Conservation (phyloP, 2,797 vertebrate species). For the Peromyscus nudipes region DNA sequence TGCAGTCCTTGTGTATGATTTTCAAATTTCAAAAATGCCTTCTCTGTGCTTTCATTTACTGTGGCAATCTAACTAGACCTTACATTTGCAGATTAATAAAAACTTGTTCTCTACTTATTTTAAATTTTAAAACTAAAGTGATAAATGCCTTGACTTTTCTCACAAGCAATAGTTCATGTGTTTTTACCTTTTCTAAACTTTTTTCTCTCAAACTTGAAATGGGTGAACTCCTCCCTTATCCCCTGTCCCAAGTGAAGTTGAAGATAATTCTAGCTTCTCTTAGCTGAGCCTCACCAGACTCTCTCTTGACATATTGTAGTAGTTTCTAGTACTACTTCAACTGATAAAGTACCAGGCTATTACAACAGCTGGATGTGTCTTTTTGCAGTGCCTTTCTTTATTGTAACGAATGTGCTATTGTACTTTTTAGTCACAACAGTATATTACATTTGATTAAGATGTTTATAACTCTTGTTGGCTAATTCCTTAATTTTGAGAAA, state of each 20-base stretch:
- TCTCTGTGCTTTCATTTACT: neutral
- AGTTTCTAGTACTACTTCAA: neutral
- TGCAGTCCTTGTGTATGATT: neutral
- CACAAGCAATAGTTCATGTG: neutral
- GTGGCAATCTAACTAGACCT: neutral
- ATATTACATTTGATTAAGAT: conserved; percentile 39
- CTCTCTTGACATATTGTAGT: neutral
- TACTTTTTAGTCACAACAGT: neutral
- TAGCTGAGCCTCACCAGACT: neutral
- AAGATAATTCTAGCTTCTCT: neutral
- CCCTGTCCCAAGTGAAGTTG: neutral
- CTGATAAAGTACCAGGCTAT: neutral
- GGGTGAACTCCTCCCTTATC: neutral
- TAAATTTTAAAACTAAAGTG: neutral
- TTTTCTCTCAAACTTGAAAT: neutral
- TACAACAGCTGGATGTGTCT: neutral
- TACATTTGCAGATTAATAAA: neutral
- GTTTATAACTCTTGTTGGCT: neutral
- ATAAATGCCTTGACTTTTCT: neutral
- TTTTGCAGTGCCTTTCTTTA: neutral
- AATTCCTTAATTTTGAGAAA: neutral
- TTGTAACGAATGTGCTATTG: neutral
- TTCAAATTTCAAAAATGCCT: neutral
- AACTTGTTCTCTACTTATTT: conserved; percentile 17
- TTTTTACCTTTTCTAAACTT: neutral